Conservation (phyloP, 2,888 invertebrate species). For the Pycnomerus fuliginosus region DNA sequence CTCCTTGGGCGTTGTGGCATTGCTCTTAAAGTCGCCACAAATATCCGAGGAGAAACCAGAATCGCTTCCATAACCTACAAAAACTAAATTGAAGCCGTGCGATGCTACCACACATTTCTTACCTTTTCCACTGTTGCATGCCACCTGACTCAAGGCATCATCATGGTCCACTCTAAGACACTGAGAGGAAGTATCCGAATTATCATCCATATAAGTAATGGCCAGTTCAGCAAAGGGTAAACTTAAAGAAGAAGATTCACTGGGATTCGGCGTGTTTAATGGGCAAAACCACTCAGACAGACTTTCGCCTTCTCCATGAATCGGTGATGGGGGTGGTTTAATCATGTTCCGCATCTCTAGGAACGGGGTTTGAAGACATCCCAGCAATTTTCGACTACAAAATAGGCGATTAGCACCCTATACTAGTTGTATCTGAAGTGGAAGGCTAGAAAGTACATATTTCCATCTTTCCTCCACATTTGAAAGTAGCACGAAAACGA, state of each 20-base stretch:
- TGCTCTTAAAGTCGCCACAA: slow-evolving; percentile 52
- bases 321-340: slow-evolving; percentile 53
- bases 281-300: slow-evolving; percentile 52
- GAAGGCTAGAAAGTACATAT: too few species aligned
- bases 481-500: too few species aligned
- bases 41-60: slow-evolving; percentile 57
- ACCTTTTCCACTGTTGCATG: slow-evolving; percentile 46
- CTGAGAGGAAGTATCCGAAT: slow-evolving; percentile 47
- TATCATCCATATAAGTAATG: slow-evolving; percentile 51
- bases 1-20: slow-evolving; percentile 50
- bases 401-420: slow-evolving; percentile 3
- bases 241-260: slow-evolving; percentile 51
- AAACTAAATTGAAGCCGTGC: too few species aligned
- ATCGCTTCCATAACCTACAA: slow-evolving; percentile 52
- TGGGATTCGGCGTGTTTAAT: slow-evolving; percentile 35
- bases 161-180: slow-evolving; percentile 37
- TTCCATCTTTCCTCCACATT: too few species aligned
- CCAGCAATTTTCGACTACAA: slow-evolving; percentile 57
- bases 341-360: slow-evolving; percentile 60
- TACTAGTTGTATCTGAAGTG: too few species aligned
- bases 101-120: too few species aligned
- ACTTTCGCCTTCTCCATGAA: slow-evolving; percentile 48
- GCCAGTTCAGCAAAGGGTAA: slow-evolving; percentile 51
- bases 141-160: slow-evolving; percentile 39
- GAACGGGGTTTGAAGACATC: slow-evolving; percentile 61